These are phyloP conservation scores for Parelbella ahira DNA, from an alignment of 2,888 invertebrate species.

Conservation along the genomic window DNA sequence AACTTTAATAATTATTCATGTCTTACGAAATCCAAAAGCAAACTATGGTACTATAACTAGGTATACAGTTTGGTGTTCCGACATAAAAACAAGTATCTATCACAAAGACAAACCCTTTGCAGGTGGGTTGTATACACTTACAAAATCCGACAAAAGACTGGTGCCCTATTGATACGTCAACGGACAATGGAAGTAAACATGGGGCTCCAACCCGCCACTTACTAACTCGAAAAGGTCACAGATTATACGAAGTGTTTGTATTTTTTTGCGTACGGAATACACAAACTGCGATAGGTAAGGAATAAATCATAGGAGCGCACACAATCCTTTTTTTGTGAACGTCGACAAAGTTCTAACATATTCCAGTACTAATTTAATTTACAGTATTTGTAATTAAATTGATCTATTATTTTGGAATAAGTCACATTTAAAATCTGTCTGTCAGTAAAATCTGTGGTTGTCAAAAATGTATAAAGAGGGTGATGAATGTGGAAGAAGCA, in stretches of 20 bases:
- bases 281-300: conserved; percentile 16
- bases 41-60: conserved; percentile 7
- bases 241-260: conserved; percentile 31
- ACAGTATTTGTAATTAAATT: no score
- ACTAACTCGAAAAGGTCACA: conserved; percentile 33
- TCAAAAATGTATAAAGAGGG: no score
- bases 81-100: conserved; percentile 14
- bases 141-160: conserved; percentile 35
- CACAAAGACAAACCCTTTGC: conserved; percentile 27
- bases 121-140: conserved; percentile 5
- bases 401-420: no score
- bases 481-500: no score
- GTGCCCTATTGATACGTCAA: conserved; percentile 34
- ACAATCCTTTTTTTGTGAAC: conserved; percentile 13
- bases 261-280: conserved; percentile 24
- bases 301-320: conserved; percentile 16
- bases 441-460: no score
- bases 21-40: neutral
- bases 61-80: neutral
- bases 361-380: no score
- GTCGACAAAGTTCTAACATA: conserved; percentile 4
- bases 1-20: no score
- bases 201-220: conserved; percentile 26
- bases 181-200: conserved; percentile 34
- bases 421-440: no score